A percentile compares a stretch with the other conserved stretches of the same genome.
Evolutionary conservation across 64 coral and sea anemone genomes (phyloP).

Genomic region (Platygyra sinensis): DNA sequence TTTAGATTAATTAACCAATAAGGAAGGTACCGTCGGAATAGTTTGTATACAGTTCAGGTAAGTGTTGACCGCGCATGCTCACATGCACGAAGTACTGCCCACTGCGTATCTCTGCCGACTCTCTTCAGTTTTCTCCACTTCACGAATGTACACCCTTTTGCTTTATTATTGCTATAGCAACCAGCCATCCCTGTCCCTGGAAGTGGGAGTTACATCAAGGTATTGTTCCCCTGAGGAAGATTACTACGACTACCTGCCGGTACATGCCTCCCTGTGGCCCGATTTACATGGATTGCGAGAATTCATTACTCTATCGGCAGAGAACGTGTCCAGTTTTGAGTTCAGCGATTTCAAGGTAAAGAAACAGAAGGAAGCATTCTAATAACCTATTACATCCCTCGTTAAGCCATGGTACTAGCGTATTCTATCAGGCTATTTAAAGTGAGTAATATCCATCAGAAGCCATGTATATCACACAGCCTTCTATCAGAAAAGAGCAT

Average conservation of each 20-base stretch:
- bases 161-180: neutral
- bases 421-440: too few species aligned
- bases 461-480: too few species aligned
- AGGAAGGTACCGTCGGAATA: too few species aligned
- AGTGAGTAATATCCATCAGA: too few species aligned
- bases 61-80: neutral
- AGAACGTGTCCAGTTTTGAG: constrained; percentile 11
- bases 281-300: neutral
- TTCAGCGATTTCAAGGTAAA: constrained; percentile 21
- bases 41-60: neutral
- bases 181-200: constrained; percentile 11
- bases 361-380: too few species aligned
- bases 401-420: too few species aligned
- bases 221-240: constrained; percentile 7
- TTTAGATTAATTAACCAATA: too few species aligned
- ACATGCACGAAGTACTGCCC: constrained; percentile 14
- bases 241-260: constrained; percentile 23
- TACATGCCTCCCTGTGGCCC: neutral
- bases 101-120: neutral
- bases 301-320: neutral
- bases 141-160: neutral
- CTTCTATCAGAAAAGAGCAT: too few species aligned
- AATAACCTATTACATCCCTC: neutral
- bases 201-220: constrained; percentile 29
- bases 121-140: neutral